phyloP scores from a whole-genome alignment of 2,113 vertebrate species.

The Catharus bicknelli region DNA sequence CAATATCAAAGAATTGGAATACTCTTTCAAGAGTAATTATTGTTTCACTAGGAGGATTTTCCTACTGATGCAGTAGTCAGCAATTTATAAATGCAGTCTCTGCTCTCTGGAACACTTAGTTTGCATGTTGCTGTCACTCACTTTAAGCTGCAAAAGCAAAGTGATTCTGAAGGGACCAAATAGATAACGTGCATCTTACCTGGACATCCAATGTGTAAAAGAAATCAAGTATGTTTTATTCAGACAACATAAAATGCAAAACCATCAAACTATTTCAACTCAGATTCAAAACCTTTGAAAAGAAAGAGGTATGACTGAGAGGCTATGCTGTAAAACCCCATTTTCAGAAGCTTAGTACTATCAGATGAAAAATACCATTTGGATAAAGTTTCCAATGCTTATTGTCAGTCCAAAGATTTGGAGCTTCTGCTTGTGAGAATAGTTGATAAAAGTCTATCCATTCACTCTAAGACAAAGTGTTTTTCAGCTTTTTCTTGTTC shows the following conservation, averaged over 20 bases:
- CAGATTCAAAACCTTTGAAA: constrained; percentile 13
- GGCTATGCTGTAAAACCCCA: neutral
- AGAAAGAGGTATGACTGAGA: neutral
- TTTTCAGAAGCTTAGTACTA: constrained; percentile 43
- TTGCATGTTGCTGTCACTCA: neutral
- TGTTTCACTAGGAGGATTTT: constrained; percentile 33
- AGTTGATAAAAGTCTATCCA: constrained; percentile 3
- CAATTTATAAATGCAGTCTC: constrained; percentile 1
- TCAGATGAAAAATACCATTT: constrained; percentile 19
- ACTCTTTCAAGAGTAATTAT: neutral
- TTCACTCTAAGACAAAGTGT: neutral
- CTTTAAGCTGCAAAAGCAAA: constrained; percentile 50
- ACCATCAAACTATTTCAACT: constrained; percentile 27
- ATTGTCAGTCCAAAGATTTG: constrained; percentile 1
- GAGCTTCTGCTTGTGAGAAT: neutral
- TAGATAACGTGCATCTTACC: constrained; percentile 3
- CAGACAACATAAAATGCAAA: constrained; percentile 22
- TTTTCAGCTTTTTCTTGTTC: constrained; percentile 19
- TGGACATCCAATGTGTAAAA: constrained; percentile 23
- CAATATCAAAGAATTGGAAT: neutral
- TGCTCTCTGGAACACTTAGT: constrained; percentile 8
- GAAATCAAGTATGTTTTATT: constrained; percentile 56
- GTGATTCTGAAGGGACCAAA: constrained; percentile 25
- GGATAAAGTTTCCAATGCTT: neutral
- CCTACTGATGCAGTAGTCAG: neutral